These are phyloP conservation scores for Tonatia bakeri DNA, from an alignment of 2,113 vertebrate species.

Conservation along the genomic window DNA sequence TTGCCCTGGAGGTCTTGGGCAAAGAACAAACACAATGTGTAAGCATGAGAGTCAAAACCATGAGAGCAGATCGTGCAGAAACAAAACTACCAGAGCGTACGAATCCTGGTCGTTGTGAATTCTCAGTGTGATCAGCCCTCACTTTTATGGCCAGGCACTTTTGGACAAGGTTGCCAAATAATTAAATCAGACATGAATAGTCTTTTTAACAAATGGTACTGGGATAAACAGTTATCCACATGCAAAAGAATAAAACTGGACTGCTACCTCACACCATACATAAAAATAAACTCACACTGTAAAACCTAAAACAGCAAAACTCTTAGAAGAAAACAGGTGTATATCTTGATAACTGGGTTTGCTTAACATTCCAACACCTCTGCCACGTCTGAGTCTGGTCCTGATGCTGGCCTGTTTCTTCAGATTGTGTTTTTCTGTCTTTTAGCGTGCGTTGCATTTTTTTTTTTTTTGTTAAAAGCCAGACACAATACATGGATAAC, in stretches of 20 bases:
- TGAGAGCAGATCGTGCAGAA: neutral
- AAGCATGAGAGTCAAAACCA: neutral
- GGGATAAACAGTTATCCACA: too few species aligned
- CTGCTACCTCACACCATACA: too few species aligned
- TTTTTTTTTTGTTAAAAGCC: conserved; percentile 12
- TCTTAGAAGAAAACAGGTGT: too few species aligned
- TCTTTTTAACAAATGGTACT: too few species aligned
- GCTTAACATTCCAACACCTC: neutral
- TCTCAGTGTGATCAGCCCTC: neutral
- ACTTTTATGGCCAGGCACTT: neutral
- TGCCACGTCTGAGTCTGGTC: neutral
- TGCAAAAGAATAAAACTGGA: too few species aligned
- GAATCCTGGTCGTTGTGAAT: neutral
- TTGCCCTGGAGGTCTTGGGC: neutral
- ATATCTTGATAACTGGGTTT: too few species aligned
- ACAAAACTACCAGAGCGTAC: neutral
- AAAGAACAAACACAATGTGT: neutral
- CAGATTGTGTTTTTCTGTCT: neutral
- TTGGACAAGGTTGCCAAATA: neutral
- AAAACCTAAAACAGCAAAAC: too few species aligned
- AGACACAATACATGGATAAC: neutral
- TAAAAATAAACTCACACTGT: too few species aligned
- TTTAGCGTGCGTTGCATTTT: neutral
- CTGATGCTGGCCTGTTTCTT: neutral
- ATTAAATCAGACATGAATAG: neutral